Conservation (phyloP, 1,140 invertebrate species). For the Dinothrombium tinctorium region DNA sequence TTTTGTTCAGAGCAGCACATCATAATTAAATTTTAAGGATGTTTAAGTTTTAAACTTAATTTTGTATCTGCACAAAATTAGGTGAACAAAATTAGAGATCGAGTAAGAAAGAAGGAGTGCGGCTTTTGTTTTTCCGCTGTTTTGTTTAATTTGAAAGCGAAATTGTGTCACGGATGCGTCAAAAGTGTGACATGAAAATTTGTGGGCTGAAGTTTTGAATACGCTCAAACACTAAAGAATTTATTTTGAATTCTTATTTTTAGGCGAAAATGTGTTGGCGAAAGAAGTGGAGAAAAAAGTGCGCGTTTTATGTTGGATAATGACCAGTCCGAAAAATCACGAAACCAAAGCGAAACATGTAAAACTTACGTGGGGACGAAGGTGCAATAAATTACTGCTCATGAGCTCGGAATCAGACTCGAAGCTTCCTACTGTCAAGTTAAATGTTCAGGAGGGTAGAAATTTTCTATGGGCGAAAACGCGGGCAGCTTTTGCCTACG, state of each 20-base stretch:
- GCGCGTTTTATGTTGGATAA: conserved; percentile 77
- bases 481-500: conserved; percentile 57
- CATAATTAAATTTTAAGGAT: too few species aligned
- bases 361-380: conserved; percentile 77
- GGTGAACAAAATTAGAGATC: too few species aligned
- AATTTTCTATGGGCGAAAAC: conserved; percentile 88
- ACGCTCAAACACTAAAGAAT: not conserved
- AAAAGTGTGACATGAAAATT: too few species aligned
- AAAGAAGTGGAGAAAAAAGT: conserved; percentile 40
- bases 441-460: conserved; percentile 53
- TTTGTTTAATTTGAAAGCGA: too few species aligned
- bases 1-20: too few species aligned
- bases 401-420: conserved; percentile 48
- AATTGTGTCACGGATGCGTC: too few species aligned
- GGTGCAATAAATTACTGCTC: conserved; percentile 69
- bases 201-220: too few species aligned
- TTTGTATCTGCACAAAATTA: too few species aligned
- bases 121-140: too few species aligned
- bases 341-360: conserved; percentile 68
- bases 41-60: too few species aligned
- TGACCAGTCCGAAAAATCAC: conserved; percentile 75
- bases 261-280: conserved; percentile 33
- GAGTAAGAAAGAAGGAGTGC: too few species aligned
- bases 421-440: conserved; percentile 22
- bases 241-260: conserved; percentile 10